Evolutionary conservation across 2,888 invertebrate species (phyloP).

Genomic region (Cosmopolites sordidus): DNA sequence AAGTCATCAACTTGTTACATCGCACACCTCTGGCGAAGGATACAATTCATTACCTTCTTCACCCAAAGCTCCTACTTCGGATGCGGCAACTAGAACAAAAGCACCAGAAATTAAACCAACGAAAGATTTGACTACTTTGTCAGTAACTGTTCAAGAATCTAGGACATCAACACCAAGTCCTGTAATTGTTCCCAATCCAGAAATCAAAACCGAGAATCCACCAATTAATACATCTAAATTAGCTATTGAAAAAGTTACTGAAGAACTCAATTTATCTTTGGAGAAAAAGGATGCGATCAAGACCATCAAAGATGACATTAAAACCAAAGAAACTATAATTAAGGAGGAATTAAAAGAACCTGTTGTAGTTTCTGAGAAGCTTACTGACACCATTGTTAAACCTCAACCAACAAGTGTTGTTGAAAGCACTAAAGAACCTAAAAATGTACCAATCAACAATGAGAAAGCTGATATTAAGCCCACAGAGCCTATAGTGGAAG

Average conservation of each 20-base stretch:
- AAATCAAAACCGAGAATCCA: slow-evolving; percentile 26
- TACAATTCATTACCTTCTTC: neutral
- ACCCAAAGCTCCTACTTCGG: neutral
- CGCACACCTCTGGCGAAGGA: neutral
- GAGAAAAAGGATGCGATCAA: slow-evolving; percentile 37
- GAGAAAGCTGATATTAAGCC: neutral
- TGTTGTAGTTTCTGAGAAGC: neutral
- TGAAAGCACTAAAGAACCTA: neutral
- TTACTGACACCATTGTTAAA: neutral
- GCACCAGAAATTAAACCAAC: neutral
- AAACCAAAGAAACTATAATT: slow-evolving; percentile 8
- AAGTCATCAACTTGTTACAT: neutral
- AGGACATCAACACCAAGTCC: slow-evolving; percentile 50
- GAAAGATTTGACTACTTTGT: slow-evolving; percentile 7
- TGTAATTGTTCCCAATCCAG: slow-evolving; percentile 46
- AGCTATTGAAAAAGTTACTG: slow-evolving; percentile 42
- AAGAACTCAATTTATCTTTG: slow-evolving; percentile 40
- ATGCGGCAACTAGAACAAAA: neutral
- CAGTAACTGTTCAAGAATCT: slow-evolving; percentile 11
- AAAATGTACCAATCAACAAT: neutral
- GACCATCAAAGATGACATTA: neutral
- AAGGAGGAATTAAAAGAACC: slow-evolving; percentile 16
- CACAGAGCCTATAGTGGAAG: neutral
- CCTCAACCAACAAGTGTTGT: neutral
- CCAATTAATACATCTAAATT: slow-evolving; percentile 25